These are phyloP conservation scores for Lumbricus terrestris DNA, from an alignment of 2,888 invertebrate species.

Conservation along the genomic window DNA sequence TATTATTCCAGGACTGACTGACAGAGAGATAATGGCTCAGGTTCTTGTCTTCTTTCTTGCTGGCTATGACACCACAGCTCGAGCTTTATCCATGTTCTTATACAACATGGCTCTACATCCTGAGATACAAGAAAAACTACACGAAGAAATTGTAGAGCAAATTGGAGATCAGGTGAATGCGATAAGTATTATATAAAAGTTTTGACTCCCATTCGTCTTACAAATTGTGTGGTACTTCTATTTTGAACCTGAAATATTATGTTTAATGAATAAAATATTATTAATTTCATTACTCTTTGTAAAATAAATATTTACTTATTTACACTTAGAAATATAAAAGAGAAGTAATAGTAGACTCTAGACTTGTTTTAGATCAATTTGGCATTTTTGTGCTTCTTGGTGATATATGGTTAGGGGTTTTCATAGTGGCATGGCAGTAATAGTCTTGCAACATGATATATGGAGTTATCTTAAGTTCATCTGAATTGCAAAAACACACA, in stretches of 20 bases:
- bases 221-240: background rate
- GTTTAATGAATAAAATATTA: background rate
- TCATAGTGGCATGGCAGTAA: background rate
- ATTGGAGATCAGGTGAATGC: slow-evolving; percentile 23
- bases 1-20: slow-evolving; percentile 28
- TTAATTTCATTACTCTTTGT: background rate
- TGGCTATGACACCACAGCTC: slow-evolving; percentile 34
- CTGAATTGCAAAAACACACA: too few species aligned
- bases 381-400: background rate
- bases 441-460: background rate
- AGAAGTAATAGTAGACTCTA: background rate
- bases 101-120: slow-evolving; percentile 22
- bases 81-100: slow-evolving; percentile 26
- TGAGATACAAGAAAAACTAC: slow-evolving; percentile 22
- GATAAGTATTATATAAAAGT: background rate
- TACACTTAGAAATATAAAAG: background rate
- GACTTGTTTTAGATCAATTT: background rate
- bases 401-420: background rate
- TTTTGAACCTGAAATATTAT: background rate
- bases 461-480: background rate
- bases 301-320: background rate
- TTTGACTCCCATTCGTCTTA: background rate
- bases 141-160: slow-evolving; percentile 20
- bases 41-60: slow-evolving; percentile 32
- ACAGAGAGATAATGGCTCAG: slow-evolving; percentile 34